Evolutionary conservation across 2,888 invertebrate species (phyloP).

Genomic region (Trilocha varians): DNA sequence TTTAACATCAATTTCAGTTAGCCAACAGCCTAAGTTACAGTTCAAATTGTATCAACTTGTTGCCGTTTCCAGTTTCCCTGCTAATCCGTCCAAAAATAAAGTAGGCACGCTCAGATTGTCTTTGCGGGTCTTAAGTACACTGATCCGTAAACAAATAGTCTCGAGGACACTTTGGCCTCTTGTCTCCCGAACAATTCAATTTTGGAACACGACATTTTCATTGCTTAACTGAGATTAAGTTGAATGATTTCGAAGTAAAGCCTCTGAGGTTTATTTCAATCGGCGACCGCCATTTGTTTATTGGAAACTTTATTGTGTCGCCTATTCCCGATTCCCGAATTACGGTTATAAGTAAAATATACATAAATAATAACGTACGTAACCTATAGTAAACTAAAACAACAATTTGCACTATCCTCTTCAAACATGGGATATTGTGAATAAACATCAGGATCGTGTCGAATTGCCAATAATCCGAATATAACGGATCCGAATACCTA

Average conservation of each 20-base stretch:
- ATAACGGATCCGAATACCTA: too few relatives aligned
- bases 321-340: background rate
- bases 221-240: conserved; percentile 1
- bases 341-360: background rate
- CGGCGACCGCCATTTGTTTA: background rate
- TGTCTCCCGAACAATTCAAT: background rate
- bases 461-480: too few relatives aligned
- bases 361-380: too few relatives aligned
- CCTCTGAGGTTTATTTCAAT: background rate
- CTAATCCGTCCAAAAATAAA: conserved; percentile 16
- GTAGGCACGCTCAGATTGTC: conserved; percentile 14
- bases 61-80: background rate
- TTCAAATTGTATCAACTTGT: background rate
- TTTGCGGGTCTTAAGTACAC: conserved; percentile 12
- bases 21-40: conserved; percentile 1
- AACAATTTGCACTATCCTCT: too few relatives aligned
- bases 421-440: too few relatives aligned
- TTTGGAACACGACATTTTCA: background rate
- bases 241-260: background rate
- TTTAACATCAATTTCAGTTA: background rate
- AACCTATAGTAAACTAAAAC: too few relatives aligned
- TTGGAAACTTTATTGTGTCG: background rate
- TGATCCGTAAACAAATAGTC: conserved; percentile 17
- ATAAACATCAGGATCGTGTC: too few relatives aligned
- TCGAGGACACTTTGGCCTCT: conserved; percentile 7